These are phyloP conservation scores for Conus ventricosus DNA, from an alignment of 1,140 invertebrate species.

Conservation along the genomic window DNA sequence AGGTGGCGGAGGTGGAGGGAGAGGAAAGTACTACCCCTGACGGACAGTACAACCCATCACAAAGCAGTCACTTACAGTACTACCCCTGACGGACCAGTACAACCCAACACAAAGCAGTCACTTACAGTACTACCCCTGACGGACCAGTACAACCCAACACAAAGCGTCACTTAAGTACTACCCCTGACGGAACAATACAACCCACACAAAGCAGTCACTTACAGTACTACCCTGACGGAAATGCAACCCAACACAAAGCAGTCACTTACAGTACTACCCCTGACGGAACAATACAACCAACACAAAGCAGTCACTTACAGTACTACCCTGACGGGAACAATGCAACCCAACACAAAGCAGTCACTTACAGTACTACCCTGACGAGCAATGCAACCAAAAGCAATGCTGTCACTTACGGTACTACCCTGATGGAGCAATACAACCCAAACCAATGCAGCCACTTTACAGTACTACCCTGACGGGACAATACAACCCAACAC, in stretches of 20 bases:
- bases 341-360: background rate
- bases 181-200: background rate
- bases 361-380: too few relatives aligned
- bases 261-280: too few relatives aligned
- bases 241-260: background rate
- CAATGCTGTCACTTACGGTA: background rate
- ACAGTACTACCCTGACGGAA: background rate
- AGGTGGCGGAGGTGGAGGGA: conserved; percentile 19
- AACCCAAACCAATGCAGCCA: background rate
- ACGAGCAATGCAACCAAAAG: background rate
- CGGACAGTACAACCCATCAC: background rate
- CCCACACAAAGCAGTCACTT: background rate
- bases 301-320: background rate
- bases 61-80: background rate
- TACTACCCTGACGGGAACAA: background rate
- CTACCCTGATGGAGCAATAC: background rate
- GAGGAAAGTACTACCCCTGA: background rate
- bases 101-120: background rate
- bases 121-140: background rate
- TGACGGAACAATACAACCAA: background rate
- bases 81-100: background rate
- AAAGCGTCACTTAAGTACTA: background rate
- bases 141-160: background rate
- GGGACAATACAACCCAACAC: background rate
- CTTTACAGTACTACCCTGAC: background rate